A percentile compares a stretch with the other conserved stretches of the same genome.
Conservation (phyloP, 1,140 invertebrate genomes). For the Diorhabda sublineata region DNA sequence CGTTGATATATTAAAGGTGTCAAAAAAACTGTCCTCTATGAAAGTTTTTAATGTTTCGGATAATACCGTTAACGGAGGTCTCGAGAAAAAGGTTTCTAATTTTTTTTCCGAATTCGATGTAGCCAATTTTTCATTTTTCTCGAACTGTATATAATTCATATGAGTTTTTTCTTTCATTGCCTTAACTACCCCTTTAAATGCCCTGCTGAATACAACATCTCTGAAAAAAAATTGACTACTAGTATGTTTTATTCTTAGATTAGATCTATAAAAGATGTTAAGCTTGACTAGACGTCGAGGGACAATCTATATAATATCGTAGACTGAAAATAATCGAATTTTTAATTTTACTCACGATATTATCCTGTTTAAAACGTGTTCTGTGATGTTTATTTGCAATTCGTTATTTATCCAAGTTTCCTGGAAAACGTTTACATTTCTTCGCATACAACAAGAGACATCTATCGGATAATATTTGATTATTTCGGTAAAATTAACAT, state of each 20-base stretch:
- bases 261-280: no score
- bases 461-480: no score
- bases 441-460: no score
- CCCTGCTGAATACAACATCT: slow-evolving; percentile 21
- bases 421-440: background rate
- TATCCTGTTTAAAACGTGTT: slow-evolving; percentile 3
- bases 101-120: slow-evolving; percentile 5
- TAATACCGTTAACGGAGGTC: slow-evolving; percentile 20
- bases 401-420: background rate
- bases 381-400: background rate
- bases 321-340: no score
- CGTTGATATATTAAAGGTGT: background rate
- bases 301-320: no score
- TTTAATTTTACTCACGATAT: slow-evolving; percentile 8
- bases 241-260: no score
- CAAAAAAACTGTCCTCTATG: slow-evolving; percentile 24
- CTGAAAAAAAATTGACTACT: slow-evolving; percentile 11
- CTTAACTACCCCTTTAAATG: slow-evolving; percentile 21
- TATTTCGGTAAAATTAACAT: no score
- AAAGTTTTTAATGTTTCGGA: slow-evolving; percentile 26
- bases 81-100: slow-evolving; percentile 20
- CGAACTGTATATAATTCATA: background rate
- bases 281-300: no score
- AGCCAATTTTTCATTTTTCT: background rate
- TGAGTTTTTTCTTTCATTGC: background rate